Conservation (phyloP, 92 coral and sea anemone genomes). For the Meandrina meandrites region DNA sequence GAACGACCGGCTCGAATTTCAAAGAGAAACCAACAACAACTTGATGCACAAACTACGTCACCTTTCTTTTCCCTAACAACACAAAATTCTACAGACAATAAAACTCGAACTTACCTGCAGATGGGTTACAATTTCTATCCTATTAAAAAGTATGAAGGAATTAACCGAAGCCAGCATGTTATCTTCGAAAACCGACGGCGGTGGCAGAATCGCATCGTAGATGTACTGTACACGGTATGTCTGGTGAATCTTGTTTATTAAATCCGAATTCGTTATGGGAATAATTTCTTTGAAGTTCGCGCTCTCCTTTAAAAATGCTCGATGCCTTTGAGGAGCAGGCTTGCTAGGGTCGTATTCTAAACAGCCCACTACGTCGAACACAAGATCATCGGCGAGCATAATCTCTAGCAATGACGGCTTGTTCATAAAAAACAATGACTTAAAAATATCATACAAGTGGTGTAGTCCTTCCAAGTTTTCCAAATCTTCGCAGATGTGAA, state of each 20-base stretch:
- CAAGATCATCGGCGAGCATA: constrained; percentile 80
- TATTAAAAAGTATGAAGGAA: constrained; percentile 96
- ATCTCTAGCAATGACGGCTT: constrained; percentile 94
- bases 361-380: constrained; percentile 95
- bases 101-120: constrained; percentile 76
- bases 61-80: constrained; percentile 21
- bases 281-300: constrained; percentile 92
- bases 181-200: constrained; percentile 96
- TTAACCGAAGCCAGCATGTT: constrained; percentile 90
- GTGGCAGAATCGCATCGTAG: constrained; percentile 92
- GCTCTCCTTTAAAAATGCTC: constrained; percentile 86
- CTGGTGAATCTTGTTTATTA: constrained; percentile 92
- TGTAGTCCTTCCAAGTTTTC: constrained; percentile 95
- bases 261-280: constrained; percentile 92
- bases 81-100: not conserved
- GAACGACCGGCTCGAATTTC: constrained; percentile 25
- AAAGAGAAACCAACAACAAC: constrained; percentile 14
- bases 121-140: constrained; percentile 95
- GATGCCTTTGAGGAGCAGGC: constrained; percentile 80
- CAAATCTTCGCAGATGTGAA: constrained; percentile 99
- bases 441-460: constrained; percentile 92
- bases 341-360: constrained; percentile 89
- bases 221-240: constrained; percentile 96
- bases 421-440: constrained; percentile 92
- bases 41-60: constrained; percentile 23